Base-by-base conservation (phyloP, 2,888 invertebrate species). In the Hypomecis punctinalis region DNA sequence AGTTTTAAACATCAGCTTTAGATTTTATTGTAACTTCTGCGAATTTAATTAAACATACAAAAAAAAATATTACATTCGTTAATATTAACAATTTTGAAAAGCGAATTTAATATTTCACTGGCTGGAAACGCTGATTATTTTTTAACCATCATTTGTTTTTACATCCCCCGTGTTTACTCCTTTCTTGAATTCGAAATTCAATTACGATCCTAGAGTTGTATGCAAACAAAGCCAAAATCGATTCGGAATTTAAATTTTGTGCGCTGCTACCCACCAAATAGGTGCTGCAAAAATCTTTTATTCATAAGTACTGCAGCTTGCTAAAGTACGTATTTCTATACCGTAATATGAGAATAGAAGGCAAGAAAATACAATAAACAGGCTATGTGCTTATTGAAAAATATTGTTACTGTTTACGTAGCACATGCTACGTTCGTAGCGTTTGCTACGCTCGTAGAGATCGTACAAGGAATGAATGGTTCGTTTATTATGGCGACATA, bases 191-290 rank as follows among this genome's bases (percentile, higher is more conserved):
- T 61, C 51, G 47, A 56, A 61, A 65, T 65, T 65, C 65, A 65
- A 60, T 65, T 57, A 55, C 48, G 46, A 56, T 64, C 37, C 64
- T 39, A 57, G 52, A 55, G 46, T 45, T 64, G 56, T 56, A 65
- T 65, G 56, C 56, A 61, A 65, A 65, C 56, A 60, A 61, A 55
- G 61, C 56, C 13, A 36, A 54, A 65, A 56, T 65, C 60, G 65
- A 60, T 56, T 46, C 40, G 39, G 51, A 60, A 64, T 65, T 61
- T 65, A 56, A 64, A 65, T 61, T 56, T 61, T 46, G 56, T 48
- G 36, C 51, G 62, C 62, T 52, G 52, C 53, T 63, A 63, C 56
- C 56, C 56, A 13, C 63, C 35, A 55, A 64, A 64, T 55, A 58
- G 47, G 23, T 53, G 48, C 53, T 53, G 54, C 63, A 49, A 54